phyloP scores from a whole-genome alignment of 30 jellyfish, hydroid and myxozoan genomes.

The Chrysaora quinquecirrha region DNA sequence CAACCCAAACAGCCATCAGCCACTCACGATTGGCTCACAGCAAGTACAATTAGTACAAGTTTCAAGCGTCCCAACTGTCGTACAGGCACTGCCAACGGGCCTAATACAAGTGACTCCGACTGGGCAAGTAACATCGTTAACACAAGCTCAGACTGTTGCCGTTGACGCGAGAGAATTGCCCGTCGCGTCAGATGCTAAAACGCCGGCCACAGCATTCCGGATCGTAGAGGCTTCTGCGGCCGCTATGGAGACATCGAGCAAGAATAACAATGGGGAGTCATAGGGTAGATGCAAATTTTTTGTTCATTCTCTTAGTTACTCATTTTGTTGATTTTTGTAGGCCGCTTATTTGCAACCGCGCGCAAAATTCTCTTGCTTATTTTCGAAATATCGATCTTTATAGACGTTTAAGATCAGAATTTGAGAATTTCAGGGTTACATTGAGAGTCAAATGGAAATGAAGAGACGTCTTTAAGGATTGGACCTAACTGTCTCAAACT shows the following conservation, averaged over 20 bases:
- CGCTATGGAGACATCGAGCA: background rate
- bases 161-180: slow-evolving; percentile 18
- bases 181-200: background rate
- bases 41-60: slow-evolving; percentile 86
- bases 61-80: slow-evolving; percentile 79
- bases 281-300: too few species aligned
- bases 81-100: slow-evolving; percentile 83
- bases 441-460: too few species aligned
- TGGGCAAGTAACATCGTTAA: slow-evolving; percentile 57
- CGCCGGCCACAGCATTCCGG: background rate
- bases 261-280: too few species aligned
- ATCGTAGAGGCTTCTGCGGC: background rate
- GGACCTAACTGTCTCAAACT: too few species aligned
- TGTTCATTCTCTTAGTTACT: too few species aligned
- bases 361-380: too few species aligned
- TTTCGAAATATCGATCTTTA: too few species aligned
- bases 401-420: too few species aligned
- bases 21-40: slow-evolving; percentile 57
- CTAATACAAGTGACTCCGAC: slow-evolving; percentile 81
- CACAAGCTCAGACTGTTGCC: slow-evolving; percentile 28
- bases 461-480: too few species aligned
- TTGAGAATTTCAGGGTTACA: too few species aligned
- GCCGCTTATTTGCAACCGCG: too few species aligned
- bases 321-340: too few species aligned
- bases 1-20: slow-evolving; percentile 42